A percentile compares a stretch with the other conserved stretches of the same genome.
phyloP scores from a whole-genome alignment of 2,797 vertebrate genomes.

The Mormyrops boulengeri region DNA sequence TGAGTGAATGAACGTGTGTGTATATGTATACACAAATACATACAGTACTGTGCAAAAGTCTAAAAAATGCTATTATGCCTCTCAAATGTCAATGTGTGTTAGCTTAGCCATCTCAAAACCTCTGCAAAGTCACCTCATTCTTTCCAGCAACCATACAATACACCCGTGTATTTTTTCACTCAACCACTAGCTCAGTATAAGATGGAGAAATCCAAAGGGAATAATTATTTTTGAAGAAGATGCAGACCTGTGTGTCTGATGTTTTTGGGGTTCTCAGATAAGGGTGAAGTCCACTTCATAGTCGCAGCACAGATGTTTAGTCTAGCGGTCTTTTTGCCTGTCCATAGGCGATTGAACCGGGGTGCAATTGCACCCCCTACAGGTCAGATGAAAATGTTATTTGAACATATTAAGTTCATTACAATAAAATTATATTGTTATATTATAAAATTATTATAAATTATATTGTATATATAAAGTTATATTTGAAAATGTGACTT shows the following conservation, averaged over 20 bases:
- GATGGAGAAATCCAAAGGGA: neutral
- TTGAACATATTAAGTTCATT: neutral
- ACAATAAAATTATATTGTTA: neutral
- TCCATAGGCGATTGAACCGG: too few relatives aligned
- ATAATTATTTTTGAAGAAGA: neutral
- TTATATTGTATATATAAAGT: neutral
- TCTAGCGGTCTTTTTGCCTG: neutral
- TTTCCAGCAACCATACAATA: neutral
- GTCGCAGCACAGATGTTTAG: neutral
- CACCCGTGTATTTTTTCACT: neutral
- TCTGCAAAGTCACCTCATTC: neutral
- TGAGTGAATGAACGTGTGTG: neutral
- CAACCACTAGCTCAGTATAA: neutral
- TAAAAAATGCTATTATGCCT: neutral
- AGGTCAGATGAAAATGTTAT: neutral
- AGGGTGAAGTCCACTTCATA: neutral
- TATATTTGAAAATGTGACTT: neutral
- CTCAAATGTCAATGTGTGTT: neutral
- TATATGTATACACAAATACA: neutral
- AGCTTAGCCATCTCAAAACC: neutral
- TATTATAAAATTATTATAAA: too few relatives aligned
- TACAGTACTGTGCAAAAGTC: neutral
- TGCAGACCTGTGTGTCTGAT: neutral
- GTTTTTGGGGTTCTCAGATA: neutral
- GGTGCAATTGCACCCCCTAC: neutral